These are phyloP conservation scores for Aphrocallistes beatrix DNA, from an alignment of 37 sponge, comb jelly and placozoan genomes.

Conservation along the genomic window DNA sequence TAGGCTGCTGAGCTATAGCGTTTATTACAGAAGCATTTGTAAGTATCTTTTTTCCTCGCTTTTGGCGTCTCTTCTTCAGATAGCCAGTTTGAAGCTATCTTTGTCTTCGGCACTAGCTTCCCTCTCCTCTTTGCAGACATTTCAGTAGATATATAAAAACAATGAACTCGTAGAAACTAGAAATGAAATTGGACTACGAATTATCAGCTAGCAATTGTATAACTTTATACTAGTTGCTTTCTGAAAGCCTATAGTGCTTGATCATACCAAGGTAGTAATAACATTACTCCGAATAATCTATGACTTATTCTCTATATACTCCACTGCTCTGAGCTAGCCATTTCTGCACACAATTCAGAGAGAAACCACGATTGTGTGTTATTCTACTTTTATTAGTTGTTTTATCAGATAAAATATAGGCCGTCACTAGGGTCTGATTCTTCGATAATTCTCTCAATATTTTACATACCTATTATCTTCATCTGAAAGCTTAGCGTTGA, in stretches of 20 bases:
- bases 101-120: neutral
- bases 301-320: too few species aligned
- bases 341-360: too few species aligned
- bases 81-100: neutral
- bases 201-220: neutral
- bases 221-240: neutral
- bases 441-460: too few species aligned
- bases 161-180: slow-evolving; percentile 16
- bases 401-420: too few species aligned
- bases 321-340: too few species aligned
- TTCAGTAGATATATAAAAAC: neutral
- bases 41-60: neutral
- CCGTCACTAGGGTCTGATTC: too few species aligned
- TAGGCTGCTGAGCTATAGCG: neutral
- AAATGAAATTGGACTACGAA: neutral
- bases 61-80: neutral
- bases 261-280: slow-evolving; percentile 18
- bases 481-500: neutral
- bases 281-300: neutral
- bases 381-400: too few species aligned
- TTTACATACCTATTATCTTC: too few species aligned
- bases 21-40: neutral
- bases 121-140: neutral
- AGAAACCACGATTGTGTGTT: too few species aligned
- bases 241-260: neutral